phyloP scores from a whole-genome alignment of 2,888 invertebrate species.

The Loripinus fragilis region DNA sequence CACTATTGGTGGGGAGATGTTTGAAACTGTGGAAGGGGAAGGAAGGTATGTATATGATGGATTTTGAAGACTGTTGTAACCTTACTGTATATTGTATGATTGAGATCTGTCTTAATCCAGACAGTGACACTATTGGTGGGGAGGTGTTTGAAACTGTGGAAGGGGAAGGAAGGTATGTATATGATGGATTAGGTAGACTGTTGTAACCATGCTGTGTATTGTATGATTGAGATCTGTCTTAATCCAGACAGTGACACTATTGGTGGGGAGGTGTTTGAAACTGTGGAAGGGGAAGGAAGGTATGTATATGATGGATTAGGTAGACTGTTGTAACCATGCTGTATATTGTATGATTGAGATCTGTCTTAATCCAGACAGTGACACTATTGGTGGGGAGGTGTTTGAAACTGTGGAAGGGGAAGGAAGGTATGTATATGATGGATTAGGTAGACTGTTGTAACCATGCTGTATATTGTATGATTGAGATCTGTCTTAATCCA shows the following conservation, averaged over 20 bases:
- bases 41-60: too few relatives aligned
- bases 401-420: conserved; percentile 83
- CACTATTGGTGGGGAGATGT: conserved; percentile 85
- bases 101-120: conserved; percentile 93
- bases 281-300: conserved; percentile 77
- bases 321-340: conserved; percentile 86
- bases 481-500: conserved; percentile 93
- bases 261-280: conserved; percentile 85
- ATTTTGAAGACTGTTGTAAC: conserved; percentile 82
- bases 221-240: conserved; percentile 95
- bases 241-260: conserved; percentile 91
- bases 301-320: too few relatives aligned
- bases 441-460: conserved; percentile 82
- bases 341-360: conserved; percentile 95
- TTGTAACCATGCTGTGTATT: conserved; percentile 89
- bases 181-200: too few relatives aligned
- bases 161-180: conserved; percentile 69
- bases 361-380: conserved; percentile 92
- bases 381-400: conserved; percentile 86
- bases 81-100: conserved; percentile 94
- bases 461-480: conserved; percentile 93
- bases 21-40: conserved; percentile 83
- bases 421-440: too few relatives aligned
- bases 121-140: conserved; percentile 88
- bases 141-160: conserved; percentile 85